Evolutionary conservation across 1,140 invertebrate genomes (phyloP).

Genomic region (Drosophila trapezifrons): DNA sequence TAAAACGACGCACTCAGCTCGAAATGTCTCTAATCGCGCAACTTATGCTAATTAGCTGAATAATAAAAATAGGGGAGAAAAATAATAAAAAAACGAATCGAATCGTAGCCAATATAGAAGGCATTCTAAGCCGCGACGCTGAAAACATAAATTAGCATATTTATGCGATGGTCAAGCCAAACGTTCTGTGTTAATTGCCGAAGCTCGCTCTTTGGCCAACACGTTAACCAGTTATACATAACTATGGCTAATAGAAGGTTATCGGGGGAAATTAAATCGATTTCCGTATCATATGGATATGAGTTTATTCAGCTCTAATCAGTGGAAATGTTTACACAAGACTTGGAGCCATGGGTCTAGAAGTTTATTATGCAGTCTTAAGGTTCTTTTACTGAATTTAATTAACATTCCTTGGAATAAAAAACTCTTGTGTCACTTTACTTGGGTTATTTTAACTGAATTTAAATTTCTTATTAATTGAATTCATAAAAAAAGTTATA

Average conservation of each 20-base stretch:
- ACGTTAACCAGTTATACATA: conserved; percentile 30
- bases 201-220: conserved; percentile 9
- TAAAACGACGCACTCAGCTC: background rate
- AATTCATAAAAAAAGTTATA: no score
- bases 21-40: conserved; percentile 22
- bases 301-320: conserved; percentile 4
- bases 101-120: background rate
- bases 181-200: conserved; percentile 27
- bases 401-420: background rate
- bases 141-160: conserved; percentile 40
- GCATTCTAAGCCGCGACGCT: conserved; percentile 1
- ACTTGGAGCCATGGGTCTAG: no score
- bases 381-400: background rate
- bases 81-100: background rate
- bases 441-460: no score
- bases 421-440: no score
- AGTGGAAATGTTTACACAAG: conserved; percentile 10
- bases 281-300: conserved; percentile 22
- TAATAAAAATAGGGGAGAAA: conserved; percentile 11
- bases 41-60: conserved; percentile 36
- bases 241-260: conserved; percentile 21
- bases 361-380: background rate
- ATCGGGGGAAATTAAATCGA: conserved; percentile 18
- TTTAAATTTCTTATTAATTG: no score
- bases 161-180: conserved; percentile 30